These are phyloP conservation scores for Asteroscopus sphinx DNA, from an alignment of 2,888 invertebrate genomes.

Conservation along the genomic window DNA sequence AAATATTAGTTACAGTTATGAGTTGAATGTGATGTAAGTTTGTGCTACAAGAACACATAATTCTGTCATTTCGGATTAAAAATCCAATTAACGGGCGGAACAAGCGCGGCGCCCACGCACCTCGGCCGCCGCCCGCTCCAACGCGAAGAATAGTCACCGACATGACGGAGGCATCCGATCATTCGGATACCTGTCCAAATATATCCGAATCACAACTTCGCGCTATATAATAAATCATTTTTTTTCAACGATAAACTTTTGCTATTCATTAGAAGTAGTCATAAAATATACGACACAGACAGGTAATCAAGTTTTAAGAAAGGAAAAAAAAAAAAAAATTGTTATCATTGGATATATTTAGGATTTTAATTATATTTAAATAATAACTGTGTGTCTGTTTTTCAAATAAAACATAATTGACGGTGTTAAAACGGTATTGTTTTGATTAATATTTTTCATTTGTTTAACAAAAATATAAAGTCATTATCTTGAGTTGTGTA, in stretches of 20 bases:
- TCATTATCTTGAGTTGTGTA: too few species aligned
- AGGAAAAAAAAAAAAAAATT: conserved; percentile 18
- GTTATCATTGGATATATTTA: conserved; percentile 9
- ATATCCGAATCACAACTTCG: conserved; percentile 21
- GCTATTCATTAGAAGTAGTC: conserved; percentile 26
- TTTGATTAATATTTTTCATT: background rate
- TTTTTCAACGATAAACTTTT: conserved; percentile 11
- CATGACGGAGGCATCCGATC: conserved; percentile 28
- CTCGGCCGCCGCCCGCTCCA: conserved; percentile 14
- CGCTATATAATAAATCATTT: conserved; percentile 18
- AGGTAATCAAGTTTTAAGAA: conserved; percentile 24
- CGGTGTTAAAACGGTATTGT: conserved; percentile 3
- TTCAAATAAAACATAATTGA: background rate
- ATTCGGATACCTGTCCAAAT: conserved; percentile 37
- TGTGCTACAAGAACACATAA: conserved; percentile 47
- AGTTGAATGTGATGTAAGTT: conserved; percentile 33
- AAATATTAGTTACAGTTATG: conserved; percentile 45
- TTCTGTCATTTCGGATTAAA: conserved; percentile 69
- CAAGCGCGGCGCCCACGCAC: conserved; percentile 60
- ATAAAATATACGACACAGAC: conserved; percentile 19
- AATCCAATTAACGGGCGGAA: conserved; percentile 65
- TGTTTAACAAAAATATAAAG: background rate
- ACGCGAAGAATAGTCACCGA: conserved; percentile 30
- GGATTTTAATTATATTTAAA: conserved; percentile 9
- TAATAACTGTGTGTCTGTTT: background rate